A percentile compares a stretch with the other conserved stretches of the same genome.
These are phyloP conservation scores for Atrichornis clamosus DNA, from an alignment of 2,113 vertebrate genomes.

Conservation along the genomic window DNA sequence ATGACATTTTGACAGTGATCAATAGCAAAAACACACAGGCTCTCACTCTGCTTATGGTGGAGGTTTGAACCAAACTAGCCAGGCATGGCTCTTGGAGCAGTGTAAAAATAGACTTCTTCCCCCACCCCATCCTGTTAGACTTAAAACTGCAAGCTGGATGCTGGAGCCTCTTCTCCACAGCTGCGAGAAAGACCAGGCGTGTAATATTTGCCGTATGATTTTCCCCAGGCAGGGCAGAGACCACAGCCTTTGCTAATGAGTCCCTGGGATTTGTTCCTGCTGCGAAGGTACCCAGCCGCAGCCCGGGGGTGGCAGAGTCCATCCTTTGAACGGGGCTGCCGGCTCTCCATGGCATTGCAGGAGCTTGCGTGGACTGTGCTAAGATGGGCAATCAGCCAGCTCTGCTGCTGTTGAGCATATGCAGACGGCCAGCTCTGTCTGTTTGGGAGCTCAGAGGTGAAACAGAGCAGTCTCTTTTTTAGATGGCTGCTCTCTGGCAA, in stretches of 20 bases:
- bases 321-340: fast-evolving
- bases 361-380: conserved; percentile 33
- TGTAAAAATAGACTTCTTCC: conserved; percentile 52
- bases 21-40: conserved; percentile 38
- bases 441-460: conserved; percentile 35
- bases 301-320: fast-evolving
- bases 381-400: conserved; percentile 36
- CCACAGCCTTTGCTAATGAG: not conserved
- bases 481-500: conserved; percentile 20
- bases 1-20: conserved; percentile 63
- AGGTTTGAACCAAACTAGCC: conserved; percentile 9
- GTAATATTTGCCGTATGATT: not conserved
- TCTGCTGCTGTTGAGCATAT: conserved; percentile 20
- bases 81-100: not conserved
- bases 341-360: not conserved
- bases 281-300: fast-evolving
- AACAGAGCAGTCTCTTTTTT: conserved; percentile 11
- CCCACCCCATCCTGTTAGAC: conserved; percentile 49
- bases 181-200: not conserved
- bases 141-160: not conserved
- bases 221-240: not conserved
- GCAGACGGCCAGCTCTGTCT: not conserved
- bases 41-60: not conserved
- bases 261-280: not conserved
- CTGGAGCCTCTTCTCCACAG: not conserved